phyloP scores from a whole-genome alignment of 2,888 invertebrate species.

The Oegoconia quadripuncta region DNA sequence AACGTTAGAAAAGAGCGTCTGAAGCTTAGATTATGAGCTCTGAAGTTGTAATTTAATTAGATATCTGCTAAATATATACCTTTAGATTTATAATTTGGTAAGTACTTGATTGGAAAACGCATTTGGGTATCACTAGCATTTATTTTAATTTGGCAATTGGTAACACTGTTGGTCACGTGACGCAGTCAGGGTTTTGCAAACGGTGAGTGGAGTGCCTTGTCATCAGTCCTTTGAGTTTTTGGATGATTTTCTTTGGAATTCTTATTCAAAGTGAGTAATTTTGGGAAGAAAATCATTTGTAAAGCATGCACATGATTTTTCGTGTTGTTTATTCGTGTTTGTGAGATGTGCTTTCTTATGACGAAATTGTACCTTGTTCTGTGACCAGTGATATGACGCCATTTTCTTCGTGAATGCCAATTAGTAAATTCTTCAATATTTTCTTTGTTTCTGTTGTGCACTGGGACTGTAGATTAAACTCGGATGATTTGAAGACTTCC shows the following conservation, averaged over 20 bases:
- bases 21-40: no score
- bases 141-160: slow-evolving; percentile 27
- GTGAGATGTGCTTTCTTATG: slow-evolving; percentile 59
- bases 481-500: slow-evolving; percentile 23
- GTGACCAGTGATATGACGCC: slow-evolving; percentile 79
- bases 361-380: slow-evolving; percentile 78
- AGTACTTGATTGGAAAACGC: no score
- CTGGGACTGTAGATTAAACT: slow-evolving; percentile 23
- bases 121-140: background rate
- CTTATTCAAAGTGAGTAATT: slow-evolving; percentile 78
- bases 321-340: slow-evolving; percentile 53
- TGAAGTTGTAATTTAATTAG: no score
- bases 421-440: slow-evolving; percentile 70
- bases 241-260: slow-evolving; percentile 79
- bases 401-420: slow-evolving; percentile 80
- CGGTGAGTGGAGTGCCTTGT: slow-evolving; percentile 80
- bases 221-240: slow-evolving; percentile 77
- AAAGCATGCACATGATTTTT: slow-evolving; percentile 48
- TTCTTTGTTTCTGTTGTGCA: slow-evolving; percentile 50
- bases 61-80: no score
- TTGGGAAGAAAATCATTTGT: slow-evolving; percentile 47
- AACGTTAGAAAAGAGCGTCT: no score
- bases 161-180: slow-evolving; percentile 50
- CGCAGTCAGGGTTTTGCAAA: slow-evolving; percentile 73
- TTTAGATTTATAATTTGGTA: no score